phyloP scores from a whole-genome alignment of 1,140 invertebrate genomes.

The Teleogryllus occipitalis region DNA sequence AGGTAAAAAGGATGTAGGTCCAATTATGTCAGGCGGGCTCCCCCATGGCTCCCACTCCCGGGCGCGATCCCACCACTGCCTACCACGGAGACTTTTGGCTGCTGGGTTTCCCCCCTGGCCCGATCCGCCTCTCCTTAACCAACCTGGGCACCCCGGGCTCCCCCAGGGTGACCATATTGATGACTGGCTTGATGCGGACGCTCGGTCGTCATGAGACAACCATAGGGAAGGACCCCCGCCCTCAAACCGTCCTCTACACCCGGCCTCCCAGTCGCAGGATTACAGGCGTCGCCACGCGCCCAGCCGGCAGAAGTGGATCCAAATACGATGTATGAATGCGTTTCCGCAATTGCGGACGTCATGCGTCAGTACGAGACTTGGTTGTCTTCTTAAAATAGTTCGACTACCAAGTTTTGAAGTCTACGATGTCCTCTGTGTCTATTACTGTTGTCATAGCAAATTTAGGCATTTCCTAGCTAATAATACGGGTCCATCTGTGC shows the following conservation, averaged over 20 bases:
- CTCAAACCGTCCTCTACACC: conserved; percentile 42
- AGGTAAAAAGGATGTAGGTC: conserved; percentile 65
- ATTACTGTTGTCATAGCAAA: no score
- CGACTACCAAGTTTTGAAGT: no score
- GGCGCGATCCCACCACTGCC: conserved; percentile 96
- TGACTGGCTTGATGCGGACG: conserved; percentile 69
- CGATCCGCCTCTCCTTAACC: conserved; percentile 87
- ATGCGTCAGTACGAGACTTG: no score
- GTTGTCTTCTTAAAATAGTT: no score
- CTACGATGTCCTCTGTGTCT: no score
- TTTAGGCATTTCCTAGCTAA: no score
- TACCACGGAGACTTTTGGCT: conserved; percentile 93
- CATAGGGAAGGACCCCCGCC: conserved; percentile 23
- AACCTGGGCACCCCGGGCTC: conserved; percentile 77
- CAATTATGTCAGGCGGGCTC: conserved; percentile 79
- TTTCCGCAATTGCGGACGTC: no score
- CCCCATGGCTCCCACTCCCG: conserved; percentile 75
- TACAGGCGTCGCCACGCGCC: conserved; percentile 34
- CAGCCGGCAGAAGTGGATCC: conserved; percentile 22
- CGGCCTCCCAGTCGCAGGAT: conserved; percentile 46
- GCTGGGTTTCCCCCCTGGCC: conserved; percentile 92
- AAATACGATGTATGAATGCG: background rate
- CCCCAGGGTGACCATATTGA: conserved; percentile 43
- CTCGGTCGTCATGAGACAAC: conserved; percentile 63
- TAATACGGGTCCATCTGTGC: no score